phyloP scores from a whole-genome alignment of 64 coral and sea anemone genomes.

The Acropora yongei region DNA sequence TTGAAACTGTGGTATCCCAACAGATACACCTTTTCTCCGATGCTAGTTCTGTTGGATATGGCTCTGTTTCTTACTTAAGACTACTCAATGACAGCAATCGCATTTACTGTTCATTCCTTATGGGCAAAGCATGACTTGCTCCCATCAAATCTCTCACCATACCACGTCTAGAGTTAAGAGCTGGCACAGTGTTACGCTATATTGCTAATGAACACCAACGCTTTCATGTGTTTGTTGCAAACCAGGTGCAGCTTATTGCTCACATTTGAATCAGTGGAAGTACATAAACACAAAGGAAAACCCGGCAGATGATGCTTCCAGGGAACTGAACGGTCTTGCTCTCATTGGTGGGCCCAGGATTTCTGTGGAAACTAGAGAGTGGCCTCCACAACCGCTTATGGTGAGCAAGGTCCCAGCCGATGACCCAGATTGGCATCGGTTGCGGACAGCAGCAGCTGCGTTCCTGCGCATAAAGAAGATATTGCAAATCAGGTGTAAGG shows the following conservation, averaged over 20 bases:
- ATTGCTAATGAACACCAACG: constrained; percentile 5
- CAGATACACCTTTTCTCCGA: constrained; percentile 41
- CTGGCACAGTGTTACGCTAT: background rate
- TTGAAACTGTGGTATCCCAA: background rate
- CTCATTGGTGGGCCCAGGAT: constrained; percentile 28
- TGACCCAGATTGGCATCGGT: background rate
- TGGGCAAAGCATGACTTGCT: constrained; percentile 8
- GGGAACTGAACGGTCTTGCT: background rate
- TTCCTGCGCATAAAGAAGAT: background rate
- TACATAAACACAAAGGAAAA: constrained; percentile 33
- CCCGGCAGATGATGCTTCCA: constrained; percentile 47
- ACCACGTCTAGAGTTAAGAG: constrained; percentile 31
- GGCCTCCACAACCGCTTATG: constrained; percentile 1
- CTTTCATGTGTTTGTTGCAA: constrained; percentile 39
- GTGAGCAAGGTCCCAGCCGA: no score
- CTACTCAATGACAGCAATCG: background rate
- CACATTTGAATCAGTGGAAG: constrained; percentile 28
- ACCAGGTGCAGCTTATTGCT: constrained; percentile 16
- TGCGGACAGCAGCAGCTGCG: background rate
- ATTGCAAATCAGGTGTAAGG: background rate
- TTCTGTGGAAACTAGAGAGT: constrained; percentile 43
- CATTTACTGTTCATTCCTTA: constrained; percentile 24
- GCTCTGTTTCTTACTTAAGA: constrained; percentile 17
- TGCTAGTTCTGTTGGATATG: constrained; percentile 29
- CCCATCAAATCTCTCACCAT: constrained; percentile 15